Percentiles rank a stretch among this genome's conserved stretches.
phyloP scores from a whole-genome alignment of 2,888 invertebrate species.

The Tiliacea aurago region DNA sequence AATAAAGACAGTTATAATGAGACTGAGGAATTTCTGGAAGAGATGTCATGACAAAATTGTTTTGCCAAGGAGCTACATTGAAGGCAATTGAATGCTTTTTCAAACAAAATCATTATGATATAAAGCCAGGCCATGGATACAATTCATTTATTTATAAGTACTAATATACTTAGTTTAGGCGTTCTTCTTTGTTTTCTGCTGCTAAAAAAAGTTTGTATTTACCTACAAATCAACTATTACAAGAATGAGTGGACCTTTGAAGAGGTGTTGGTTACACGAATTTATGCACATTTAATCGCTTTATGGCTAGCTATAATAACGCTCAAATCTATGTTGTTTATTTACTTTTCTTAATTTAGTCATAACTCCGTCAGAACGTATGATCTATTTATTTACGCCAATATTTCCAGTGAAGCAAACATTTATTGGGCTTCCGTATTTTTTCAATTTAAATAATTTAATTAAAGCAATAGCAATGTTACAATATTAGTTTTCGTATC shows the following conservation, averaged over 20 bases:
- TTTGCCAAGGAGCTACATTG: constrained; percentile 33
- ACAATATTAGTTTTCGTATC: constrained; percentile 44
- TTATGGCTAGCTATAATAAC: constrained; percentile 61
- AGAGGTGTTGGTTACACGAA: constrained; percentile 60
- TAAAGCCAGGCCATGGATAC: constrained; percentile 25
- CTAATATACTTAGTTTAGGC: constrained; percentile 45
- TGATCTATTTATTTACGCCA: constrained; percentile 59
- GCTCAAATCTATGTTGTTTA: constrained; percentile 68
- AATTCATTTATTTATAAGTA: constrained; percentile 50
- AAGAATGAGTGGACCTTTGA: constrained; percentile 29
- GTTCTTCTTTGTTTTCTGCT: constrained; percentile 23
- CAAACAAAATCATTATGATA: constrained; percentile 35
- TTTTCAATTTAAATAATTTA: constrained; percentile 38
- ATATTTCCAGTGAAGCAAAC: constrained; percentile 64
- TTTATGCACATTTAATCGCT: constrained; percentile 63
- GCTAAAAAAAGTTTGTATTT: constrained; percentile 32
- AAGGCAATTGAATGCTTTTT: constrained; percentile 30
- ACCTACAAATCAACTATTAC: constrained; percentile 30
- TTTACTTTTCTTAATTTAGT: constrained; percentile 62
- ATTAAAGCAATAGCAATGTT: constrained; percentile 55
- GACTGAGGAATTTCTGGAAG: constrained; percentile 61
- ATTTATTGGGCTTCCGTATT: constrained; percentile 69
- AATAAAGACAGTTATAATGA: constrained; percentile 60
- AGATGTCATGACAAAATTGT: constrained; percentile 63
- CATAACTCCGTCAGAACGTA: constrained; percentile 44